A percentile compares a stretch with the other conserved stretches of the same genome.
phyloP scores from a whole-genome alignment of 1,140 invertebrate species.

The Calephelis virginiensis region DNA sequence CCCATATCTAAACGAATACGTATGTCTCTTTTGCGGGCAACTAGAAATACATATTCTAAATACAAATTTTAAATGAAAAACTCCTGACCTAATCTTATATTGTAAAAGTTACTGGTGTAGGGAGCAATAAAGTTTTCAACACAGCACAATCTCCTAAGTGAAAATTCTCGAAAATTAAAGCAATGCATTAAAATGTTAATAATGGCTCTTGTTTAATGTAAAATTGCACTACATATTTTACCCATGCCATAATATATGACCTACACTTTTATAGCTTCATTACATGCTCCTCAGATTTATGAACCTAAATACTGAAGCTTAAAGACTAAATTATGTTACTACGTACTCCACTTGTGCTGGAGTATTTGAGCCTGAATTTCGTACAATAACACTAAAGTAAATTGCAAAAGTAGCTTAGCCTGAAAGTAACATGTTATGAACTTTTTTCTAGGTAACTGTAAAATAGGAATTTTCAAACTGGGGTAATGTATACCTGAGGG shows the following conservation, averaged over 20 bases:
- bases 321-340: constrained; percentile 9
- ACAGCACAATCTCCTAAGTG: background rate
- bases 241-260: constrained; percentile 15
- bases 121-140: background rate
- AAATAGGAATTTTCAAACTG: background rate
- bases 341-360: constrained; percentile 1
- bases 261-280: constrained; percentile 23
- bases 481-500: too few species aligned
- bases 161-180: background rate
- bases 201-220: constrained; percentile 10
- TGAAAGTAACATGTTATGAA: background rate
- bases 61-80: constrained; percentile 20
- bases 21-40: too few species aligned
- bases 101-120: too few species aligned
- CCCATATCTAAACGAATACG: too few species aligned
- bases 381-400: constrained; percentile 19
- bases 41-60: too few species aligned
- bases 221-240: constrained; percentile 19
- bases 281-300: constrained; percentile 19
- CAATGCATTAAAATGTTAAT: constrained; percentile 12
- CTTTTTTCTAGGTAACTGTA: background rate
- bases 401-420: constrained; percentile 13
- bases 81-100: too few species aligned
- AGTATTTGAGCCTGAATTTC: constrained; percentile 16
- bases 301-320: constrained; percentile 15